phyloP scores from a whole-genome alignment of 2,888 invertebrate genomes.

The Cheilosia vulpina region DNA sequence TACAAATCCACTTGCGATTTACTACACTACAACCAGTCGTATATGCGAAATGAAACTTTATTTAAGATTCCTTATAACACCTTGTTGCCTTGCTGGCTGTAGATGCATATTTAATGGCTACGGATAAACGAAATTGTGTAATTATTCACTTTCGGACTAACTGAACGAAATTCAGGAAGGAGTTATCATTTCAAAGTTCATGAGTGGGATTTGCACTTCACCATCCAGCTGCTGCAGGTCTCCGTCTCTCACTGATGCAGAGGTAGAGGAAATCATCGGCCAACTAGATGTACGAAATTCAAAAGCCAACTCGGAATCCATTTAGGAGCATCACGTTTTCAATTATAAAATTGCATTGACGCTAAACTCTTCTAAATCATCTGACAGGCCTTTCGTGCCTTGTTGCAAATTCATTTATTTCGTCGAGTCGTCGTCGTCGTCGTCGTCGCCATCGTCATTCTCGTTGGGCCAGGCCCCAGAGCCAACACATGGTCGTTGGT shows the following conservation, averaged over 20 bases:
- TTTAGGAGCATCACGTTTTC: slow-evolving; percentile 76
- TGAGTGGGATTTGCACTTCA: slow-evolving; percentile 64
- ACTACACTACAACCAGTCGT: slow-evolving; percentile 37
- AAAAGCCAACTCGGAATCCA: slow-evolving; percentile 71
- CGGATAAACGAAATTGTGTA: slow-evolving; percentile 61
- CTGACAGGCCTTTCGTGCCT: slow-evolving; percentile 75
- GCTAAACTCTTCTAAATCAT: slow-evolving; percentile 76
- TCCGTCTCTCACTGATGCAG: background rate
- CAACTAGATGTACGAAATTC: slow-evolving; percentile 50
- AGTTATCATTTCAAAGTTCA: slow-evolving; percentile 61
- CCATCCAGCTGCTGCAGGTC: background rate
- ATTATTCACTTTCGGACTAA: slow-evolving; percentile 67
- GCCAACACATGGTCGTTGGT: slow-evolving; percentile 54
- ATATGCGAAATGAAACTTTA: slow-evolving; percentile 48
- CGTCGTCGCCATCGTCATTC: slow-evolving; percentile 22
- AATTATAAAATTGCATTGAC: slow-evolving; percentile 76
- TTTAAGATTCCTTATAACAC: slow-evolving; percentile 57
- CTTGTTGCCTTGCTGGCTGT: slow-evolving; percentile 32
- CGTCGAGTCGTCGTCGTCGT: slow-evolving; percentile 45
- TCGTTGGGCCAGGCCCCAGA: slow-evolving; percentile 23
- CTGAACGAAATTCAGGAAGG: slow-evolving; percentile 54
- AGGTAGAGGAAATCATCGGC: slow-evolving; percentile 12
- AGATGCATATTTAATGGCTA: background rate
- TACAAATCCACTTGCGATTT: slow-evolving; percentile 56
- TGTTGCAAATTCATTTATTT: slow-evolving; percentile 74